Base-by-base conservation (phyloP, 2,888 invertebrate species). In the Calliscelio sp. region DNA sequence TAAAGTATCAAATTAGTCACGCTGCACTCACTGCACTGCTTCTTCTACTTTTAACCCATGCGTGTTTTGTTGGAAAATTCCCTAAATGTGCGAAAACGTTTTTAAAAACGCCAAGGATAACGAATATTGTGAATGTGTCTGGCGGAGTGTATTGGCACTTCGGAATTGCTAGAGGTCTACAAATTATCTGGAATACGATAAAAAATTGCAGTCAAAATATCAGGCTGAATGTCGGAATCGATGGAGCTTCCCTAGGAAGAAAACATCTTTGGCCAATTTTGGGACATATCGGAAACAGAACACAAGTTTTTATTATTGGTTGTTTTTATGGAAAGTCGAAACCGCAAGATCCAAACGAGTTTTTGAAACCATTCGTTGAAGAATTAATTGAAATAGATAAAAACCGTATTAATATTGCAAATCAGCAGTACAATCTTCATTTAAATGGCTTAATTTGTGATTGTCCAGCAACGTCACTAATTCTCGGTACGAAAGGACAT, bases 71-170 rank as follows among this genome's bases (percentile, higher is more conserved):
- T n/a, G n/a, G n/a, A n/a, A n/a, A n/a, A n/a, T 49, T 65, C 3
- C 46, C 65, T 8, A 65, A 49, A 65, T 22, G 25, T 28, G 22
- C 65, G 0, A 44, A 25, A 16, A 49, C 46, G 2, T 24, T 65
- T n/a, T 46, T 65, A 4, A 44, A 20, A 66, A 66, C 51, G 7
- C 66, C 66, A 32, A 18, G 66, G 4, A 32, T 28, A 18, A 49
- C 49, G 16, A 46, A 28, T 20, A 32, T 51, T 18, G 20, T 49
- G n/a, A 7, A 49, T 8, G n/a, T 66, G 3, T 2, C 20, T 10
- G 14, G 8, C 11, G 66, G 51, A 3, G 16, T 32, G 1, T 66
- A 66, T 32, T 51, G 51, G 16, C 66, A 66, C 51, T 66, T 51
- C 35, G 66, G 66, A 1, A n/a, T 66, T 18, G 18, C 18, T 1